Base-by-base conservation (phyloP, 2,113 vertebrate genomes). In the Prolemur simus region DNA sequence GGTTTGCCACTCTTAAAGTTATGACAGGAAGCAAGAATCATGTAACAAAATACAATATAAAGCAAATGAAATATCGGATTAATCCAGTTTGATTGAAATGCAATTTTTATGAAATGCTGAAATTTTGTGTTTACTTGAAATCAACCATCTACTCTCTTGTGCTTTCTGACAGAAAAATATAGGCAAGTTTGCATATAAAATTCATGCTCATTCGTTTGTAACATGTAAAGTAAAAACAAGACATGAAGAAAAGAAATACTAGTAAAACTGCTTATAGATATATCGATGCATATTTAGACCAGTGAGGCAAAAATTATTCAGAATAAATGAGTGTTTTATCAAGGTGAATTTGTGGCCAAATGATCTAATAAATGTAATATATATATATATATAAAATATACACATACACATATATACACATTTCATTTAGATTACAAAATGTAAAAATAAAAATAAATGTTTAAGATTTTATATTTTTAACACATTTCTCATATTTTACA, bases 281-380 rank as follows among this genome's bases (percentile, higher is more conserved):
- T 21, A 58, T 47, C 5, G 60, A 37, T 78, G 27, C 27, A 89
- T 47, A 58, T 47, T 93, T 94, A 96, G 32, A 74, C 4, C 29
- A 89, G 34, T 45, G 12, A 95, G 29, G 12, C 32, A 68, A 94
- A 87, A 78, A 39, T 56, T 80, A 68, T 76, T 97, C 42, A 81
- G 77, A 94, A 86, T 94, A 82, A 93, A 82, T 71, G 25, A 87
- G 4, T 60, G 20, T 87, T 95, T 89, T 82, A 68, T 82, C 39
- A 89, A 93, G 60, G 23, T 93, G 14, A 78, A 96, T 91, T 87
- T 4, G 54, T 63, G 45, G 18, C 42, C 39, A 90, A 92, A 66
- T 63, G n/a, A 27, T 63, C 87, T 83, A 86, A 85, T 27, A 80
- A 78, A 91, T 69, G 10, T 49, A 78, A 84, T 68, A 66, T 45